phyloP scores from a whole-genome alignment of 2,113 vertebrate genomes.

The Pandion haliaetus region DNA sequence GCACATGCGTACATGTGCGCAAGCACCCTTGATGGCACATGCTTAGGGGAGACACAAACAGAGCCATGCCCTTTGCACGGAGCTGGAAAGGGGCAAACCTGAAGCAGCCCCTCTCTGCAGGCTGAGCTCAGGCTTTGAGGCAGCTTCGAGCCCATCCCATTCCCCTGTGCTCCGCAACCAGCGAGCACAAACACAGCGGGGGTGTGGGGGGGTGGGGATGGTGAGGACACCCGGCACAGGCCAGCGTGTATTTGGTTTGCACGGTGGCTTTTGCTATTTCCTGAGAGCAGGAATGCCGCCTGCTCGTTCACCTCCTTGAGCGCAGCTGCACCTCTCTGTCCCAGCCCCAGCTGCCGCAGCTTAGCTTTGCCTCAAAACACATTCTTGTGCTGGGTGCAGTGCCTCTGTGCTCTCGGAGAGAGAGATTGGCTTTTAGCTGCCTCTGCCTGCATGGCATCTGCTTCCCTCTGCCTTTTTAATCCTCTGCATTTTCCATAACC shows the following conservation, averaged over 20 bases:
- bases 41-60: not conserved
- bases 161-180: not conserved
- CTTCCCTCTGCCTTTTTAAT: not conserved
- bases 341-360: slow-evolving; percentile 35
- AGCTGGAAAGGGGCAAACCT: no score
- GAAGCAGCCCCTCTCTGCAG: not conserved
- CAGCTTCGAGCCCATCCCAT: accelerated
- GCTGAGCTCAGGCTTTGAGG: not conserved
- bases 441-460: not conserved
- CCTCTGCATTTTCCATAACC: not conserved
- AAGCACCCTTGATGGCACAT: not conserved
- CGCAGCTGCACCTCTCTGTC: slow-evolving; percentile 21
- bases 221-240: not conserved
- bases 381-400: slow-evolving; percentile 48
- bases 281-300: not conserved
- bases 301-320: not conserved
- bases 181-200: not conserved
- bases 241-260: not conserved
- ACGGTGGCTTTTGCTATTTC: not conserved
- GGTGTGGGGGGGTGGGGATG: no score
- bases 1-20: accelerated
- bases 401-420: not conserved
- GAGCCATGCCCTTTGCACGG: accelerated
- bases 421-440: not conserved
- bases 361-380: slow-evolving; percentile 34